phyloP scores from a whole-genome alignment of 2,888 invertebrate species.

The Gastrophysa polygoni region DNA sequence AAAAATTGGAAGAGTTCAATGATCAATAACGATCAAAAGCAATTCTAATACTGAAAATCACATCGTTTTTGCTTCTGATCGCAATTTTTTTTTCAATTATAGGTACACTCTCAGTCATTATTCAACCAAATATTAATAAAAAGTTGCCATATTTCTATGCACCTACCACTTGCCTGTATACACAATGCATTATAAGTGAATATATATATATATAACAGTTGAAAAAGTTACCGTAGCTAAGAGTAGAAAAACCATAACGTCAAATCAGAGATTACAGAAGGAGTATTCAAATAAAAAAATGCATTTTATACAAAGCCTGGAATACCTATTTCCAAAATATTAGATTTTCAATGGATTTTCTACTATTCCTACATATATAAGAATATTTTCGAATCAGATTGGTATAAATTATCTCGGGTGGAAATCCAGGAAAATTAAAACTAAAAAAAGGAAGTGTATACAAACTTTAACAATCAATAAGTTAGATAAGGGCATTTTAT shows the following conservation, averaged over 20 bases:
- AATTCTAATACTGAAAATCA: conserved; percentile 44
- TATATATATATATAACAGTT: conserved; percentile 20
- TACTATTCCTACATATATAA: not conserved
- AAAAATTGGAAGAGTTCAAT: conserved; percentile 35
- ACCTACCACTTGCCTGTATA: conserved; percentile 37
- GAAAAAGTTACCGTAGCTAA: conserved; percentile 7
- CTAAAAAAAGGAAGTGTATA: conserved; percentile 29
- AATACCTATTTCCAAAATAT: not conserved
- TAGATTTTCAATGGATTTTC: not conserved
- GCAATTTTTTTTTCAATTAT: conserved; percentile 42
- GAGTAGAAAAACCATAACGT: conserved; percentile 7
- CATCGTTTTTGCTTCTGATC: conserved; percentile 44
- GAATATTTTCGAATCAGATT: conserved; percentile 9
- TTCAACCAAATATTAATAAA: conserved; percentile 44
- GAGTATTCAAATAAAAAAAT: not conserved
- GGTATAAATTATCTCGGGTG: conserved; percentile 2
- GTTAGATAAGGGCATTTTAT: conserved; percentile 47
- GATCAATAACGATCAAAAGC: conserved; percentile 40
- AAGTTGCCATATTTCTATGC: conserved; percentile 45
- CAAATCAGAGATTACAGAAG: not conserved
- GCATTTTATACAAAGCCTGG: not conserved
- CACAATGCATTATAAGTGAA: conserved; percentile 25
- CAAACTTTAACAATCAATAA: conserved; percentile 39
- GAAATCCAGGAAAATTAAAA: not conserved
- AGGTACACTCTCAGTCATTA: conserved; percentile 46